phyloP scores from a whole-genome alignment of 2,797 vertebrate genomes.

The Mergus octosetaceus region DNA sequence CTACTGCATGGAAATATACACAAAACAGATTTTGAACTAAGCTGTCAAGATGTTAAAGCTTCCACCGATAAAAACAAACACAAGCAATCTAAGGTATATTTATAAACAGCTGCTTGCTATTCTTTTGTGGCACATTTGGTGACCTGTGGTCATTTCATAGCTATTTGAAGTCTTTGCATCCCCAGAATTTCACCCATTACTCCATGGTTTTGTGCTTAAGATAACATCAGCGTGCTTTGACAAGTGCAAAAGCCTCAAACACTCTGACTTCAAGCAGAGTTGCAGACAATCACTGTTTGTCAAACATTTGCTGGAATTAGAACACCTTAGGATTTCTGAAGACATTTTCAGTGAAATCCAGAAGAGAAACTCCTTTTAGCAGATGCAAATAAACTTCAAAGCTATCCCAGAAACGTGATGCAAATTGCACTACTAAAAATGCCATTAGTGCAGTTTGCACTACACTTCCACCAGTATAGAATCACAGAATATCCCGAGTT shows the following conservation, averaged over 20 bases:
- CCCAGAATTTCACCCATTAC: background rate
- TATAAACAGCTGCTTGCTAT: background rate
- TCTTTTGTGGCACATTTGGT: background rate
- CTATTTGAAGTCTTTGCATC: background rate
- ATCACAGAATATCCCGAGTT: too few species aligned
- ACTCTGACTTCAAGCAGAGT: background rate
- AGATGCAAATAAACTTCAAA: background rate
- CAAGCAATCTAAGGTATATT: background rate
- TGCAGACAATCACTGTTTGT: background rate
- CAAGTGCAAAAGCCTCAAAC: background rate
- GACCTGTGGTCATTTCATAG: background rate
- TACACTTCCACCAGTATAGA: fast-evolving
- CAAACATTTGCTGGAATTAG: background rate
- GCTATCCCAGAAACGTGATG: background rate
- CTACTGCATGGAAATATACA: background rate
- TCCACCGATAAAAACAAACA: background rate
- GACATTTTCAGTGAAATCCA: background rate
- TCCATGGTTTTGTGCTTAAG: background rate
- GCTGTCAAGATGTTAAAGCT: fast-evolving
- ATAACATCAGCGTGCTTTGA: background rate
- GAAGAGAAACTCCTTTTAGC: background rate
- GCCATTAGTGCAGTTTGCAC: background rate
- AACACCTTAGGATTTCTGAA: background rate
- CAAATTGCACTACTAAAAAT: background rate
- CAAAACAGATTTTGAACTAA: background rate